Conservation (phyloP, 2,888 invertebrate species). For the Cephus nigrinus region DNA sequence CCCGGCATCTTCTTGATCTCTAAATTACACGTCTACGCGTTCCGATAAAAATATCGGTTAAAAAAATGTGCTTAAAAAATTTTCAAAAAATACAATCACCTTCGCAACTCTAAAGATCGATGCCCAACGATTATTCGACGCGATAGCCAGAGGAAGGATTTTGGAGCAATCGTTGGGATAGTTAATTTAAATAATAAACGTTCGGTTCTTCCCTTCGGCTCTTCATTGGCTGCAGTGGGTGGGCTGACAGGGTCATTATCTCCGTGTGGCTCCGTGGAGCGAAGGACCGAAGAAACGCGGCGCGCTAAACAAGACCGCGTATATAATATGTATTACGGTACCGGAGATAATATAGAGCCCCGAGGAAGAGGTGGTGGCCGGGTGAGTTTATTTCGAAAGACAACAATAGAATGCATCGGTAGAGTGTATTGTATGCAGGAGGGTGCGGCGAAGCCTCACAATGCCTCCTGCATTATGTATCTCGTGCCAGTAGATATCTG, state of each 20-base stretch:
- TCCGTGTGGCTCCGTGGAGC: constrained; percentile 6
- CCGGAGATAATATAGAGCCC: constrained; percentile 46
- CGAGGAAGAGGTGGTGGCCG: constrained; percentile 36
- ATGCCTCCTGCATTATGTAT: constrained; percentile 63
- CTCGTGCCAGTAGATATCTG: constrained; percentile 45
- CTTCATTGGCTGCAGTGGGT: constrained; percentile 11
- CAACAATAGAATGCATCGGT: constrained; percentile 57
- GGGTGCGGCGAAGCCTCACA: constrained; percentile 53
- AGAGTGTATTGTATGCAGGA: constrained; percentile 55
- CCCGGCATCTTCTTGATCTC: neutral
- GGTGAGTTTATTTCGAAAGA: constrained; percentile 55
- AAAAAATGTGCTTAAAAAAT: neutral
- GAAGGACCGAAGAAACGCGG: constrained; percentile 31
- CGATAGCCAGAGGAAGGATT: neutral
- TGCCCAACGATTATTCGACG: neutral
- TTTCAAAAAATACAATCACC: no score
- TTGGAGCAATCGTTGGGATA: neutral
- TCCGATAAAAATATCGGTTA: neutral
- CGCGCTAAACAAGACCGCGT: constrained; percentile 39
- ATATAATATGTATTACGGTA: constrained; percentile 49
- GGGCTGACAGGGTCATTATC: constrained; percentile 41
- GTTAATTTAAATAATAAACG: constrained; percentile 20
- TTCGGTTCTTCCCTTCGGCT: constrained; percentile 5
- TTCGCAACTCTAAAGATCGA: neutral
- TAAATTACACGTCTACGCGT: neutral